phyloP scores from a whole-genome alignment of 1,140 invertebrate genomes.

The Saccostrea cuccullata region DNA sequence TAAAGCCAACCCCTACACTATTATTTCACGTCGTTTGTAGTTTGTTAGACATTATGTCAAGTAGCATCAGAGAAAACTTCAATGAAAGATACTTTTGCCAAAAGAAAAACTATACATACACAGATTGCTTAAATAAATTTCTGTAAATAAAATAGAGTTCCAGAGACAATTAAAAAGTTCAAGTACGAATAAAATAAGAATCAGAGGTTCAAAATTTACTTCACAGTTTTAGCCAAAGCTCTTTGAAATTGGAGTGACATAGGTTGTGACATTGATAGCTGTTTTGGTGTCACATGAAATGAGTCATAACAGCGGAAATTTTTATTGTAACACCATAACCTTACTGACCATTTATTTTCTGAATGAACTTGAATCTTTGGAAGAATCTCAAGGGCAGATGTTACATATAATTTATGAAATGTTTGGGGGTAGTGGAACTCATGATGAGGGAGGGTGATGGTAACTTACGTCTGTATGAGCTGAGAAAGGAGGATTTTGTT shows the following conservation, averaged over 20 bases:
- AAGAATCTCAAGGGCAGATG: background rate
- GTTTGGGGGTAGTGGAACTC: background rate
- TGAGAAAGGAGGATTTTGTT: conserved; percentile 7
- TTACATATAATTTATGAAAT: background rate
- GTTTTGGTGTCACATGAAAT: background rate
- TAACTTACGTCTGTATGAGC: conserved; percentile 22
- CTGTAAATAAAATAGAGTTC: no score
- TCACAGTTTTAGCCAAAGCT: background rate
- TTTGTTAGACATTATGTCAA: background rate
- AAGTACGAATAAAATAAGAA: no score
- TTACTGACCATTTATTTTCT: background rate
- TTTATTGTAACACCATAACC: background rate
- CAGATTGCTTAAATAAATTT: no score
- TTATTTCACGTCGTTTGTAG: no score
- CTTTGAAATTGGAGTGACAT: no score
- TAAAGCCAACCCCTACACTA: no score
- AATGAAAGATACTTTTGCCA: no score
- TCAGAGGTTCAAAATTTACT: no score
- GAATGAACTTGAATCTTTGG: background rate
- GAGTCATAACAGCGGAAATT: background rate
- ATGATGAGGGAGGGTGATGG: background rate
- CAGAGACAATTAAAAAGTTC: no score
- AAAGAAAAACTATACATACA: no score
- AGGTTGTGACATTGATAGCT: background rate
- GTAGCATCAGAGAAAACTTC: no score